phyloP scores from a whole-genome alignment of 2,888 invertebrate species.

The Malachius bipustulatus region DNA sequence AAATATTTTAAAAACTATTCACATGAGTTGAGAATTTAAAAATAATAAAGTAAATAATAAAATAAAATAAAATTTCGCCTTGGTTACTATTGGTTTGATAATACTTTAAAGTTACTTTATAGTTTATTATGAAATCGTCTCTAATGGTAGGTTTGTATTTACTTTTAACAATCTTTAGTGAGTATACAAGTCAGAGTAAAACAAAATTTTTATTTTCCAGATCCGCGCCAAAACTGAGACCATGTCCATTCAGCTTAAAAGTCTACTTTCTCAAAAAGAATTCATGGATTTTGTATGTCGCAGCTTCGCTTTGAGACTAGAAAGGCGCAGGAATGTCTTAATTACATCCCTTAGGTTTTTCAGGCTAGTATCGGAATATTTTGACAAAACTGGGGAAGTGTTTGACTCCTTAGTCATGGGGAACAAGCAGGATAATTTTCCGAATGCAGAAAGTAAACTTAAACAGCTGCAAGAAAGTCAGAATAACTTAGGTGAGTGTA shows the following conservation, averaged over 20 bases:
- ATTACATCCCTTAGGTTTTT: conserved; percentile 67
- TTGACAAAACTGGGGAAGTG: conserved; percentile 52
- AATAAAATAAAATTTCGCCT: too few relatives aligned
- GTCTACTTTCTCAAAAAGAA: conserved; percentile 59
- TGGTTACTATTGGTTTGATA: too few relatives aligned
- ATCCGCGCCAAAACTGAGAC: conserved; percentile 40
- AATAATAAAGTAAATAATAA: too few relatives aligned
- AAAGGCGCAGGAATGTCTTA: conserved; percentile 58
- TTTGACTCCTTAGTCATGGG: conserved; percentile 56
- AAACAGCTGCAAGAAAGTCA: conserved; percentile 50
- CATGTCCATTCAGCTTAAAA: conserved; percentile 39
- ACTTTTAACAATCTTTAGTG: too few relatives aligned
- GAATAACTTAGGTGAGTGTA: conserved; percentile 43
- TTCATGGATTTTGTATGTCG: conserved; percentile 75
- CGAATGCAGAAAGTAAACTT: conserved; percentile 44
- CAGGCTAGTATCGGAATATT: conserved; percentile 61
- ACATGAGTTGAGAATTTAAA: too few relatives aligned
- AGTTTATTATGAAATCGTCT: too few relatives aligned
- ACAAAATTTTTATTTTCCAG: too few relatives aligned
- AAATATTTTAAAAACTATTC: too few relatives aligned
- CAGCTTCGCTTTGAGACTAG: conserved; percentile 62
- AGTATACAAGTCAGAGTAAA: too few relatives aligned
- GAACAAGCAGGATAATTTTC: conserved; percentile 45
- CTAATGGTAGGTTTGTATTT: too few relatives aligned
- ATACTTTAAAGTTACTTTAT: too few relatives aligned